Evolutionary conservation across 1,140 invertebrate species (phyloP), one percentile per base, ranked within the genome.

Genomic region (Bilobella aurantiaca): DNA sequence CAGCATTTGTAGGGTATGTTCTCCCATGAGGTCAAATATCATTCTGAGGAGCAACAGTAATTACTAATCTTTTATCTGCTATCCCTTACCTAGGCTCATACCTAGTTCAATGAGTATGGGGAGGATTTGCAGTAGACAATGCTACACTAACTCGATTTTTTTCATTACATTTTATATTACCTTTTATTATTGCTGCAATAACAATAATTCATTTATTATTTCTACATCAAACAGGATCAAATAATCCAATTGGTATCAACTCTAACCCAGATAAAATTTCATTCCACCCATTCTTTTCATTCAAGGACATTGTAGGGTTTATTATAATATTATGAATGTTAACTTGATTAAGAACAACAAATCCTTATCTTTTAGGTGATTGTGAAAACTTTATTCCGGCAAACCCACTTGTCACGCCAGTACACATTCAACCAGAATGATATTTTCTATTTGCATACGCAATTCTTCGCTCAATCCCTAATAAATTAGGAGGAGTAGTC

Each of bases 371-470:
- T 73, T 75, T 87, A 76, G 78, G 79, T 70, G 85, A 87, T 72
- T 80, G 81, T 21, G 84, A 86, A 80, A 87, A 86, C 78, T 87
- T 86, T 79, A 82, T 78, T 21, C 79, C 80, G n/a, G 84, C 84
- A 47, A 85, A 87, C 68, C 80, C 82, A n/a, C 73, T 87, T 80
- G 79, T 84, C 25, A 87, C 85, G 0, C 85, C 85, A 1, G 72
- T 80, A 42, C 85, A 86, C 77, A 87, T 87, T 81, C 82, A 87
- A 81, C 85, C 85, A 65, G 85, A 87, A 82, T 87, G 83, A 82
- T 87, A 87, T 76, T 87, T 87, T 76, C 77, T 87, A 80, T 87
- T 87, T 81, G 84, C 84, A 28, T 87, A 88, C 76, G 83, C 85
- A 25, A 88, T 88, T 79, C 71, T 87, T 74, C 85, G 84, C 59